Evolutionary conservation across 2,888 invertebrate species (phyloP).

Genomic region (Asteroscopus sphinx): DNA sequence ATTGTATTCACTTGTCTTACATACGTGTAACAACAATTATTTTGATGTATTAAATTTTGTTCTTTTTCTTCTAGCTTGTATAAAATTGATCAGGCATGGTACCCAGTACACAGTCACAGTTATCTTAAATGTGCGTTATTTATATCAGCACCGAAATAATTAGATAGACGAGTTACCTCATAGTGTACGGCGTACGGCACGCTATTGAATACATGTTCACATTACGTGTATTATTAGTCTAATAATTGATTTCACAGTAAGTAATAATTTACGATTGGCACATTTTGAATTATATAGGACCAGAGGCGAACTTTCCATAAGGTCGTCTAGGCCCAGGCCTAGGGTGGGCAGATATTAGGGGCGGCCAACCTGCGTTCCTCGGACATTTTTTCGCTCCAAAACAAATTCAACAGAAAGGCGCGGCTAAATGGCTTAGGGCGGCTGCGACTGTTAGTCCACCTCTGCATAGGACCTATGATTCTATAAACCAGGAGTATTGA

Average conservation of each 20-base stretch:
- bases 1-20: slow-evolving; percentile 28
- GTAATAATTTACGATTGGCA: slow-evolving; percentile 51
- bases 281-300: slow-evolving; percentile 44
- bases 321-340: too few relatives aligned
- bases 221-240: slow-evolving; percentile 50
- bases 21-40: slow-evolving; percentile 29
- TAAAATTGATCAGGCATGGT: slow-evolving; percentile 47
- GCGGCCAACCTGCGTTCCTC: too few relatives aligned
- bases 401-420: too few relatives aligned
- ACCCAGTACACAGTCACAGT: slow-evolving; percentile 34
- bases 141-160: slow-evolving; percentile 50
- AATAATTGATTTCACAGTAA: slow-evolving; percentile 54
- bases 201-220: slow-evolving; percentile 26
- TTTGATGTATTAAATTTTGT: slow-evolving; percentile 34
- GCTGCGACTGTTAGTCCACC: too few relatives aligned
- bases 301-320: too few relatives aligned
- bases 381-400: too few relatives aligned
- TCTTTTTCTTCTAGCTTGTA: slow-evolving; percentile 23
- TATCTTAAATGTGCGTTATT: slow-evolving; percentile 58
- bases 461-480: too few relatives aligned
- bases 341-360: too few relatives aligned
- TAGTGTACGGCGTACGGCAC: too few relatives aligned
- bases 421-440: too few relatives aligned
- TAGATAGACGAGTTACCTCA: slow-evolving; percentile 25
- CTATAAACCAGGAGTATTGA: slow-evolving; percentile 41